phyloP scores from a whole-genome alignment of 2,888 invertebrate genomes.

The Pyrochroa serraticornis region DNA sequence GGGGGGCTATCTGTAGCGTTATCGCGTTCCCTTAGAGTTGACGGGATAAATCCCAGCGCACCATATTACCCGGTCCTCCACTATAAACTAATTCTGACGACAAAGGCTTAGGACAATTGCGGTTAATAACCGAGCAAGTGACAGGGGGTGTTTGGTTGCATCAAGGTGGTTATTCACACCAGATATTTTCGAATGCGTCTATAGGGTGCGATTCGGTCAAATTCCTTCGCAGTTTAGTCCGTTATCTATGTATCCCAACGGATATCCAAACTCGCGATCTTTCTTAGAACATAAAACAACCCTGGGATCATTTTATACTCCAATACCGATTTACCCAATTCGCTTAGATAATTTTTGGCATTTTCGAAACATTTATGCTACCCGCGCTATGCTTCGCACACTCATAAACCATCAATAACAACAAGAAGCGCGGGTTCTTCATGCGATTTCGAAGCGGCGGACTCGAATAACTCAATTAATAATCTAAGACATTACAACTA shows the following conservation, averaged over 20 bases:
- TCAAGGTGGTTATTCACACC: constrained; percentile 40
- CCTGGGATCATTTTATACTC: constrained; percentile 36
- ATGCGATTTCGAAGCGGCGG: neutral
- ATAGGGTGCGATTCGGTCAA: constrained; percentile 40
- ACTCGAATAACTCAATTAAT: neutral
- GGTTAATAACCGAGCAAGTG: constrained; percentile 26
- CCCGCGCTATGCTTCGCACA: constrained; percentile 3
- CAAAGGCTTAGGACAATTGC: constrained; percentile 27
- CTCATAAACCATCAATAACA: constrained; percentile 12
- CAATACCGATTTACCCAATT: constrained; percentile 28
- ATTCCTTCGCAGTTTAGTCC: constrained; percentile 38
- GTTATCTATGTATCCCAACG: constrained; percentile 43
- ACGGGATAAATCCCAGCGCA: constrained; percentile 28
- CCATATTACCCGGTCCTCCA: constrained; percentile 26
- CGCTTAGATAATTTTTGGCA: constrained; percentile 17
- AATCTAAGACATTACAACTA: neutral
- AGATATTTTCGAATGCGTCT: constrained; percentile 40
- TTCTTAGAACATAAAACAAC: constrained; percentile 36
- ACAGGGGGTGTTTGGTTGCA: constrained; percentile 36
- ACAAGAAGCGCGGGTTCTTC: constrained; percentile 6
- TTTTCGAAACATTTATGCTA: constrained; percentile 16
- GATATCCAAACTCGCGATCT: constrained; percentile 30
- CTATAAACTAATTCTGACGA: constrained; percentile 31
- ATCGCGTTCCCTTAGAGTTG: constrained; percentile 29
- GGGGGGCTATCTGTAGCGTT: constrained; percentile 33